Percentiles rank a stretch among this genome's conserved stretches.
Evolutionary conservation across 2,113 vertebrate species (phyloP).

Genomic region (Cinclus mexicanus): DNA sequence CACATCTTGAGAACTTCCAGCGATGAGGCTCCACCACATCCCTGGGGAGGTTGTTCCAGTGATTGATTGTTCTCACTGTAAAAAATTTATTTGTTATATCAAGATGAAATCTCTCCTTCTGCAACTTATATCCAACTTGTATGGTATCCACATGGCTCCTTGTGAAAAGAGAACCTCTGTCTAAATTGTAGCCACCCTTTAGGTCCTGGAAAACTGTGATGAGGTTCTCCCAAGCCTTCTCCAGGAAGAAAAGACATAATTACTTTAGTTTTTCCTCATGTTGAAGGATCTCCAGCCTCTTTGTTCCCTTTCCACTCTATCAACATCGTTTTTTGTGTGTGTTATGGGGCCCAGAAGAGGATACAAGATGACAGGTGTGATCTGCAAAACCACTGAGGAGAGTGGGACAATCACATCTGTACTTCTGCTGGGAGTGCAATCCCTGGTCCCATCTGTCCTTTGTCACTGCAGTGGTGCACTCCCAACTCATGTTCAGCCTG

Average conservation of each 20-base stretch:
- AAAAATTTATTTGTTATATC: neutral
- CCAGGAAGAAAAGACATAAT: neutral
- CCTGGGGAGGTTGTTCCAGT: neutral
- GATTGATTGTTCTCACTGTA: neutral
- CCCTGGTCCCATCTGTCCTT: fast-evolving
- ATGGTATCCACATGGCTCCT: neutral
- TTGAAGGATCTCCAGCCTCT: neutral
- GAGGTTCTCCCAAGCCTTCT: neutral
- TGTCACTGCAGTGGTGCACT: neutral
- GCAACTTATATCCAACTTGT: neutral
- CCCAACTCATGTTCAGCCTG: neutral
- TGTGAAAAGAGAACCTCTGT: neutral
- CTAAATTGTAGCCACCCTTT: neutral
- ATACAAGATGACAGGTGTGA: neutral
- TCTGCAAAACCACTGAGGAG: neutral
- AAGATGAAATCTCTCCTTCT: neutral
- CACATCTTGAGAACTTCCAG: neutral
- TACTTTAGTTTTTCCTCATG: neutral
- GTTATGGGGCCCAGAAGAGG: neutral
- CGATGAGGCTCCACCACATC: fast-evolving
- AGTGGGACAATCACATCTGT: neutral
- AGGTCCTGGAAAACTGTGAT: neutral
- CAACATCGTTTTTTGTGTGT: neutral
- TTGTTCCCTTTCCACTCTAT: neutral
- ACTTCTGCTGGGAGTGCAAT: neutral